Evolutionary conservation across 2,797 vertebrate genomes (phyloP).

Genomic region (Phrynocephalus vlangalii): DNA sequence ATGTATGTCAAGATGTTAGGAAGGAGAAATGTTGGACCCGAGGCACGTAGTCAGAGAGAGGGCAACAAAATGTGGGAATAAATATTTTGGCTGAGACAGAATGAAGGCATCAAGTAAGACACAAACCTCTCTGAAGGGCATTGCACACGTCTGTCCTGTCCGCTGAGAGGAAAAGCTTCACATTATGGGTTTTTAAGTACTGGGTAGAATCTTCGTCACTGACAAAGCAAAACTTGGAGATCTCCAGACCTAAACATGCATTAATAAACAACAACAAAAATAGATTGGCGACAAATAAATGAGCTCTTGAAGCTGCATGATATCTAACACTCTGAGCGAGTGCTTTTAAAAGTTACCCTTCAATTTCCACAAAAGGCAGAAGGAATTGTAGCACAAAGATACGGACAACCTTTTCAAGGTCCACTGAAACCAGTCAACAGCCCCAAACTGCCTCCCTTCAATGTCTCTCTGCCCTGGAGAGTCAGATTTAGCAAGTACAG

Average conservation of each 20-base stretch:
- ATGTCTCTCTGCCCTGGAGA: background rate
- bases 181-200: conserved; percentile 71
- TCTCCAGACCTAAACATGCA: conserved; percentile 73
- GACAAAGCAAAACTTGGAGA: conserved; percentile 80
- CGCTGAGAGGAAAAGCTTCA: conserved; percentile 80
- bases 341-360: no score
- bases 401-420: background rate
- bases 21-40: background rate
- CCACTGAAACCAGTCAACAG: background rate
- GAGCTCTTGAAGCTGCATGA: background rate
- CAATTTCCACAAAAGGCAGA: no score
- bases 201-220: conserved; percentile 70
- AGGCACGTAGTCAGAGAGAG: background rate
- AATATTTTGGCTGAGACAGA: background rate
- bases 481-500: background rate
- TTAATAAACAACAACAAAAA: conserved; percentile 25
- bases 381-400: background rate
- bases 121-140: conserved; percentile 72
- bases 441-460: background rate
- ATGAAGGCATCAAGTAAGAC: background rate
- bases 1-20: background rate
- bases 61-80: background rate
- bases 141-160: conserved; percentile 74
- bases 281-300: background rate
- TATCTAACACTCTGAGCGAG: background rate